Conservation (phyloP, 2,888 invertebrate species). For the Chrysodeixis includens region DNA sequence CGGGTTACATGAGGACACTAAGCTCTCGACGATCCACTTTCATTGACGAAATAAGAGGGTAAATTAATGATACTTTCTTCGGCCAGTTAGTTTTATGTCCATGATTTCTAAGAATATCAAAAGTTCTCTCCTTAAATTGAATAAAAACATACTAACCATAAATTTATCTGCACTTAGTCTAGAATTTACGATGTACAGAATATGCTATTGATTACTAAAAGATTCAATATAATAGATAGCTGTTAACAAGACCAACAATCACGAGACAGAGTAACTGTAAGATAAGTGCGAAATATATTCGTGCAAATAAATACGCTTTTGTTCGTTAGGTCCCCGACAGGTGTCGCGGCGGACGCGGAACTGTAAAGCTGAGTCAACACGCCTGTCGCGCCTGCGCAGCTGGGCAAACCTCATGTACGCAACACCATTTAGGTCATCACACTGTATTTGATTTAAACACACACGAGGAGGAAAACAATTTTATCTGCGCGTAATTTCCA, state of each 20-base stretch:
- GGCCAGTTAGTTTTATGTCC: too few relatives aligned
- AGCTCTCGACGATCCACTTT: constrained; percentile 18
- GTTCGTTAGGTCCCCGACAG: not conserved
- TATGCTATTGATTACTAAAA: not conserved
- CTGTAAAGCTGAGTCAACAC: constrained; percentile 14
- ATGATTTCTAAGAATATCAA: too few relatives aligned
- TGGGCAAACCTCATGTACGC: not conserved
- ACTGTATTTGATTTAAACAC: constrained; percentile 1
- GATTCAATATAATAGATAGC: not conserved
- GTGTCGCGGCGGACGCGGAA: constrained; percentile 9
- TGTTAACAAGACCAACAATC: not conserved
- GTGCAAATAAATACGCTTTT: not conserved
- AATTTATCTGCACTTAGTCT: too few relatives aligned
- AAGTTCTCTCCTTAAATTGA: too few relatives aligned
- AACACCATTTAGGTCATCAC: not conserved
- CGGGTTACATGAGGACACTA: not conserved
- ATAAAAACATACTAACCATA: too few relatives aligned
- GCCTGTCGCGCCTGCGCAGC: not conserved
- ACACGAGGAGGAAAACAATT: not conserved
- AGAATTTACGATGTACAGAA: too few relatives aligned
- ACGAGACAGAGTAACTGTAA: constrained; percentile 1
- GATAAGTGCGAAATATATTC: not conserved
- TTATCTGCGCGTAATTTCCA: not conserved
- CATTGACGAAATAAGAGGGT: not conserved
- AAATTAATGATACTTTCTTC: too few relatives aligned